A percentile compares a stretch with the other conserved stretches of the same genome.
phyloP scores from a whole-genome alignment of 2,888 invertebrate genomes.

The Odontomyia ornata region DNA sequence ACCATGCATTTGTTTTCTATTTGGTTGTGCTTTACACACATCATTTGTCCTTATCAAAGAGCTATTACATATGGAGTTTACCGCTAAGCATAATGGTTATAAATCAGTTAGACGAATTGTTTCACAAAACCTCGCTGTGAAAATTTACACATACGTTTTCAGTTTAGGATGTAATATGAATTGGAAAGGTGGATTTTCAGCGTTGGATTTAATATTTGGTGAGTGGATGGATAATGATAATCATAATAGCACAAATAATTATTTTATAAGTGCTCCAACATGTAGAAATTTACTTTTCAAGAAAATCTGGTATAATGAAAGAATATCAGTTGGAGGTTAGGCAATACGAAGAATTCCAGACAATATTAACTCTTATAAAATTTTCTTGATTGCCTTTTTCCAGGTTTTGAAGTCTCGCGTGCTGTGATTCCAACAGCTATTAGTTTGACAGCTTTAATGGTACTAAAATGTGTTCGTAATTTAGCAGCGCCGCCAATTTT shows the following conservation, averaged over 20 bases:
- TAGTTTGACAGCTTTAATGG: constrained; percentile 54
- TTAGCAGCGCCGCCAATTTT: constrained; percentile 64
- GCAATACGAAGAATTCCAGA: no score
- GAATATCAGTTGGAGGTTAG: neutral
- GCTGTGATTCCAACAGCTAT: constrained; percentile 47
- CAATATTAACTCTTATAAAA: no score
- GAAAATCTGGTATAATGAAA: neutral
- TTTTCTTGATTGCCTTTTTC: neutral
- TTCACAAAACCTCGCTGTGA: constrained; percentile 46
- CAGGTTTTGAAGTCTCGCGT: constrained; percentile 47
- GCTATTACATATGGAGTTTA: constrained; percentile 56
- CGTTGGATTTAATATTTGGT: constrained; percentile 50
- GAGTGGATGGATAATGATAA: constrained; percentile 8
- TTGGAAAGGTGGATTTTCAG: constrained; percentile 59
- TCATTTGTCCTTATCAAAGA: constrained; percentile 69
- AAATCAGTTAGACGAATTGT: constrained; percentile 45
- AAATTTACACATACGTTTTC: constrained; percentile 65
- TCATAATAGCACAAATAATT: no score
- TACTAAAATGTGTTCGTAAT: constrained; percentile 61
- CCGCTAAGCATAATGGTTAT: constrained; percentile 46
- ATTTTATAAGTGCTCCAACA: no score
- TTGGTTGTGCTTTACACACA: constrained; percentile 68
- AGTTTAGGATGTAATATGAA: constrained; percentile 66
- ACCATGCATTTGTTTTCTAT: constrained; percentile 59
- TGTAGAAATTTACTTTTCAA: no score